These are phyloP conservation scores for Brachyistius frenatus DNA, from an alignment of 2,113 vertebrate genomes.

Conservation along the genomic window DNA sequence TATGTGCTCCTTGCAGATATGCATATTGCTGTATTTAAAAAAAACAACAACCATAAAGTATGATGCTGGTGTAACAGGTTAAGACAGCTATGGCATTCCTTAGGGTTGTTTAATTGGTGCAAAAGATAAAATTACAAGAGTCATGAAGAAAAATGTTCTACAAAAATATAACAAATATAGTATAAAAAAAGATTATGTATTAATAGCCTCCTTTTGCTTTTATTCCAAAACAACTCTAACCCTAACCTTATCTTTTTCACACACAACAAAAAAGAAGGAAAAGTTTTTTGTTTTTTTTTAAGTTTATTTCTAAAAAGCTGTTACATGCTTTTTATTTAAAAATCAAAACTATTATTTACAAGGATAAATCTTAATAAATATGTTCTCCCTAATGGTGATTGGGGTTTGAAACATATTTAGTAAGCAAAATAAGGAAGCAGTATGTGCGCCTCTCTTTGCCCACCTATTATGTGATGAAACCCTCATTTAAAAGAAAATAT, in stretches of 20 bases:
- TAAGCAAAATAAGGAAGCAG: slow-evolving; percentile 42
- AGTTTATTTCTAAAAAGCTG: slow-evolving; percentile 80
- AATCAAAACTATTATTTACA: slow-evolving; percentile 82
- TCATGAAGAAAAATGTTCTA: too few relatives aligned
- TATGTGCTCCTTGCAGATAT: too few relatives aligned
- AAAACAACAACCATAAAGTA: too few relatives aligned
- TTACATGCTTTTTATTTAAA: slow-evolving; percentile 77
- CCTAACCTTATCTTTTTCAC: neutral
- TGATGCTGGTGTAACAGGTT: too few relatives aligned
- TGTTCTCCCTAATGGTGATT: slow-evolving; percentile 63
- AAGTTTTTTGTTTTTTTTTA: neutral
- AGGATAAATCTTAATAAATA: slow-evolving; percentile 78
- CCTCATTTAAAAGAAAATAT: slow-evolving; percentile 44
- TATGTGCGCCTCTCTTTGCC: slow-evolving; percentile 23
- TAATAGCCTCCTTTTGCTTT: too few relatives aligned
- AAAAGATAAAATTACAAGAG: too few relatives aligned
- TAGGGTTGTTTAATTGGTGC: too few relatives aligned
- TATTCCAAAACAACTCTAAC: neutral
- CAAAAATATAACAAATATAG: too few relatives aligned
- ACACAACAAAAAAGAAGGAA: neutral
- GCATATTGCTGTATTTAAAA: too few relatives aligned
- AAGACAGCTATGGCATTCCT: too few relatives aligned
- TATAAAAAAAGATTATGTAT: too few relatives aligned
- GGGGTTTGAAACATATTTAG: slow-evolving; percentile 61
- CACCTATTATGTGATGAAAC: slow-evolving; percentile 47